Percentiles rank a stretch among this genome's conserved stretches.
Evolutionary conservation across 1,140 invertebrate genomes (phyloP).

Genomic region (Tetraneura akinire): DNA sequence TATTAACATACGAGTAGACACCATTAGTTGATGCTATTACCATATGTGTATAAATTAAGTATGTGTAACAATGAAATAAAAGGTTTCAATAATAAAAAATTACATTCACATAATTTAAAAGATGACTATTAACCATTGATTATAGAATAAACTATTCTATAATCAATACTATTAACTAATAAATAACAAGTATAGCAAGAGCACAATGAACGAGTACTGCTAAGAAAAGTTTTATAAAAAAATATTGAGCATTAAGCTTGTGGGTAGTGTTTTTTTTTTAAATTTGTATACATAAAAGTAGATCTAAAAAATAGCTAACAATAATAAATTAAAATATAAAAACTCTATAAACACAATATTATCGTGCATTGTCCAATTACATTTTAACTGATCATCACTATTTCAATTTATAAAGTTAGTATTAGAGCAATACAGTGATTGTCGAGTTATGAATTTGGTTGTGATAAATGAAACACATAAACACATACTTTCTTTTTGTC

Average conservation of each 20-base stretch:
- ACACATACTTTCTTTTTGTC: background rate
- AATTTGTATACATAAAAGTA: constrained; percentile 16
- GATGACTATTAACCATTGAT: no score
- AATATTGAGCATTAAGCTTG: constrained; percentile 19
- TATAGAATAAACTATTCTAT: no score
- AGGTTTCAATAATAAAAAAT: background rate
- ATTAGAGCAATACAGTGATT: background rate
- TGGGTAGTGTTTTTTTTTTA: background rate
- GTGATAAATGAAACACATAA: background rate
- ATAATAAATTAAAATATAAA: constrained; percentile 10
- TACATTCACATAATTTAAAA: background rate
- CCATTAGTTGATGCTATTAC: background rate
- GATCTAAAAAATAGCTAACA: background rate
- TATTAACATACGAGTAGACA: background rate
- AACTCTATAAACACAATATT: background rate
- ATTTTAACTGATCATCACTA: background rate
- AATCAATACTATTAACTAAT: no score
- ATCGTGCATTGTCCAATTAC: background rate
- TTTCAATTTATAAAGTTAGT: background rate
- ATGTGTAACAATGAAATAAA: background rate
- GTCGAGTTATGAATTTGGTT: background rate
- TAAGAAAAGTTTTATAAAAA: constrained; percentile 6
- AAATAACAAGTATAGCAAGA: background rate
- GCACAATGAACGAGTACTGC: background rate
- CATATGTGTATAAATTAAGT: background rate